Percentiles rank a stretch among this genome's conserved stretches.
Conservation (phyloP, 2,888 invertebrate genomes). For the Lacanobia oleracea region DNA sequence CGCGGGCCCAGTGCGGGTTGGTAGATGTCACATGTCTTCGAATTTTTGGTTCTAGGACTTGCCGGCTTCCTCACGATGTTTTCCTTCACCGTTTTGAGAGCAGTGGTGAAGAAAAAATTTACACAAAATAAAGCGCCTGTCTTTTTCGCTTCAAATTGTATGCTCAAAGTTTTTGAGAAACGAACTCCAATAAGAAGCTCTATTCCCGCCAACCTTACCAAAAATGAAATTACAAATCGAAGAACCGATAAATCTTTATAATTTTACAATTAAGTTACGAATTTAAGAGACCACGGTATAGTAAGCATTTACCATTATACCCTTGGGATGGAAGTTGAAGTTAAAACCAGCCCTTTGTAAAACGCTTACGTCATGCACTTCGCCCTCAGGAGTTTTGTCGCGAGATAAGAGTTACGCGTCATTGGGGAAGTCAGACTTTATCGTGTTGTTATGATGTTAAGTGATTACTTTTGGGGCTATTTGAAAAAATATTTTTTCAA, state of each 20-base stretch:
- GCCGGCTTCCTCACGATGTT: no score
- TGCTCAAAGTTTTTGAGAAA: background rate
- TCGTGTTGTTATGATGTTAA: slow-evolving; percentile 23
- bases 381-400: slow-evolving; percentile 28
- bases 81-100: no score
- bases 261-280: slow-evolving; percentile 48
- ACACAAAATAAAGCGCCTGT: no score
- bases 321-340: slow-evolving; percentile 45
- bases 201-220: background rate
- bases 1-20: no score
- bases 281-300: slow-evolving; percentile 36
- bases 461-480: slow-evolving; percentile 7
- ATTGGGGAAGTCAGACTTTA: slow-evolving; percentile 40
- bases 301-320: slow-evolving; percentile 37
- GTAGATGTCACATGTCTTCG: no score
- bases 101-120: no score
- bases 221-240: background rate
- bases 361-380: slow-evolving; percentile 51
- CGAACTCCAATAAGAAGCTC: background rate
- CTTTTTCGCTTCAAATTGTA: no score
- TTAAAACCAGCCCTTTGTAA: slow-evolving; percentile 45
- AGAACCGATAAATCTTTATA: slow-evolving; percentile 12
- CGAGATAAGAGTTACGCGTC: slow-evolving; percentile 30
- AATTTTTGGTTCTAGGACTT: no score
- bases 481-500: background rate